These are phyloP conservation scores for Cryptocephalus primarius DNA, from an alignment of 2,888 invertebrate genomes.

Conservation along the genomic window DNA sequence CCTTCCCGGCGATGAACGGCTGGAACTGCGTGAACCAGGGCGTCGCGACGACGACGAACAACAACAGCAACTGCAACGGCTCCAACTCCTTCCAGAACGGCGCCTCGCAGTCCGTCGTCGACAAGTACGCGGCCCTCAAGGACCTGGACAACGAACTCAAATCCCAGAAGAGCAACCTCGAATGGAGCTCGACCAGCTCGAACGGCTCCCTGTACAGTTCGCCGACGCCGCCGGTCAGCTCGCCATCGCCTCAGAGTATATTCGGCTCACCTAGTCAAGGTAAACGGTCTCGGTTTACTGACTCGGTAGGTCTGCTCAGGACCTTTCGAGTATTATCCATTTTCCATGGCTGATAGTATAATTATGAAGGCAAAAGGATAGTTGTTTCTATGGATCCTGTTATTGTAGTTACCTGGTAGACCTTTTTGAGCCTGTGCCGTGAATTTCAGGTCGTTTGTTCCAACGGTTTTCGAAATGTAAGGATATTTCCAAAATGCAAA, in stretches of 20 bases:
- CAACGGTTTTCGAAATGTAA: too few relatives aligned
- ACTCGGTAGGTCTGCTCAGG: too few relatives aligned
- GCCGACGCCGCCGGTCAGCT: constrained; percentile 34
- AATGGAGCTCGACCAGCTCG: constrained; percentile 31
- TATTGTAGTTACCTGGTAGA: too few relatives aligned
- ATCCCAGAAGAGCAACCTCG: constrained; percentile 34
- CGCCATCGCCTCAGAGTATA: constrained; percentile 32
- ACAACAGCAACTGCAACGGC: constrained; percentile 8
- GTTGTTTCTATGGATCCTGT: too few relatives aligned
- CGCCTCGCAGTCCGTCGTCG: constrained; percentile 46
- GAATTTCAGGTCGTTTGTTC: too few relatives aligned
- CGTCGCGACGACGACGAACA: constrained; percentile 1
- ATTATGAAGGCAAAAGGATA: too few relatives aligned
- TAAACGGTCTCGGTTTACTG: too few relatives aligned
- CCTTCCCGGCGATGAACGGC: constrained; percentile 15
- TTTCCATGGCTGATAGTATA: too few relatives aligned
- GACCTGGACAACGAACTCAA: constrained; percentile 75
- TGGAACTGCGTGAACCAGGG: constrained; percentile 11
- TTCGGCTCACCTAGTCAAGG: constrained; percentile 39
- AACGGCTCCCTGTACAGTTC: constrained; percentile 35
- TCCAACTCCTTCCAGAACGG: constrained; percentile 1
- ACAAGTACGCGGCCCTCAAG: constrained; percentile 91
- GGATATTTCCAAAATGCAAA: too few relatives aligned
- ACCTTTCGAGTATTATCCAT: too few relatives aligned
- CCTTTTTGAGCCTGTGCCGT: too few relatives aligned